These are phyloP conservation scores for Leptopilina boulardi DNA, from an alignment of 1,140 invertebrate genomes.

Conservation along the genomic window DNA sequence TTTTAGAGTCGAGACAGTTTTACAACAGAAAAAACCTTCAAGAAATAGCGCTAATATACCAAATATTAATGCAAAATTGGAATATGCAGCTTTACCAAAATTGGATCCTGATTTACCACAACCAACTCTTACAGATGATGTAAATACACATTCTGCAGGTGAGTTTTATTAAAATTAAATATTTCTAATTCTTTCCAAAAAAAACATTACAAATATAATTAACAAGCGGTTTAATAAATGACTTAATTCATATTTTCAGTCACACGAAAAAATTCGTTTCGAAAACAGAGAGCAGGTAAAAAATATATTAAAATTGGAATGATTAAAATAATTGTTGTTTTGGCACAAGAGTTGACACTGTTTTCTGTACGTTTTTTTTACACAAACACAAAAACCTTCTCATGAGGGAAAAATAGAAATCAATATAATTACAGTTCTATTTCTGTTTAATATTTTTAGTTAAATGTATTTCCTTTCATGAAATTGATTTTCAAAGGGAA, in stretches of 20 bases:
- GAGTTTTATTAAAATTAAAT: not conserved
- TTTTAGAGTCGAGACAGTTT: constrained; percentile 73
- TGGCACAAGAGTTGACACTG: not conserved
- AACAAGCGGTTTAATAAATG: not conserved
- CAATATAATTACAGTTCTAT: not conserved
- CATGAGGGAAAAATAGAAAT: not conserved
- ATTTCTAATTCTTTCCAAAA: not conserved
- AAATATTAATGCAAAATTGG: constrained; percentile 72
- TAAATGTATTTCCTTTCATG: not conserved
- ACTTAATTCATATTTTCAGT: constrained; percentile 10
- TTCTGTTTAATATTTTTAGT: not conserved
- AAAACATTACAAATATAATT: not conserved
- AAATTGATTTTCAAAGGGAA: constrained; percentile 23
- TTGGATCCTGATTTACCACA: constrained; percentile 69
- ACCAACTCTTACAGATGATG: constrained; percentile 55
- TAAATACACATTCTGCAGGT: constrained; percentile 60
- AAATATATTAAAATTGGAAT: not conserved
- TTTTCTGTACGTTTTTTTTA: constrained; percentile 10
- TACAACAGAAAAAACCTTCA: constrained; percentile 75
- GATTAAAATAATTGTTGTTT: constrained; percentile 6
- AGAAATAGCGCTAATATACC: constrained; percentile 68
- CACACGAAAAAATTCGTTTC: constrained; percentile 22
- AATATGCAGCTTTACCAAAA: constrained; percentile 74
- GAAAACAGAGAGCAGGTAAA: constrained; percentile 24
- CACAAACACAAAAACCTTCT: not conserved